Evolutionary conservation across 2,797 vertebrate species (phyloP).

Genomic region (Crossoptilon crossoptilon): DNA sequence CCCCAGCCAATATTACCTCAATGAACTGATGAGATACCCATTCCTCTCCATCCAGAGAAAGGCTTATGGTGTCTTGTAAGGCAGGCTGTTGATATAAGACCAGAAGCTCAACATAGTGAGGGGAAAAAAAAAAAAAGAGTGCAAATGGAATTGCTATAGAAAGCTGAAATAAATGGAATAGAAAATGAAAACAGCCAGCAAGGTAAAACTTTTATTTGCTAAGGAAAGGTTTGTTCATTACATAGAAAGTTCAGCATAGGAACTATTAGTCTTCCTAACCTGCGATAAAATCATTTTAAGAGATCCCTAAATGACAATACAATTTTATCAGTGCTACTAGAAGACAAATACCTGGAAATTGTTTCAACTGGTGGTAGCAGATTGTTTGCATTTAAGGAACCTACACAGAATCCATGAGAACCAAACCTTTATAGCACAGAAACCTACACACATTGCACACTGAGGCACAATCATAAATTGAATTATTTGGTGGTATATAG

Average conservation of each 20-base stretch:
- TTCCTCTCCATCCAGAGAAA: not conserved
- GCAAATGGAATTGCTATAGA: not conserved
- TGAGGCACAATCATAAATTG: not conserved
- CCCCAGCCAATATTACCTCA: not conserved
- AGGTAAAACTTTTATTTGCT: not conserved
- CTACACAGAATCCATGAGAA: not conserved
- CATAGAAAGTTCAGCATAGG: not conserved
- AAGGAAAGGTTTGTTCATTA: not conserved
- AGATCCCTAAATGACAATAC: not conserved
- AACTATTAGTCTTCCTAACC: not conserved
- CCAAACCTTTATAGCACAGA: not conserved
- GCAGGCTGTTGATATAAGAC: not conserved
- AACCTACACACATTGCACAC: not conserved
- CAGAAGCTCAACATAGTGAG: not conserved
- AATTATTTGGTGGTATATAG: not conserved
- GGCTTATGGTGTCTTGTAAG: not conserved
- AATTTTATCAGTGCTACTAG: not conserved
- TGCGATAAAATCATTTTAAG: not conserved
- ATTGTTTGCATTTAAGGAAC: not conserved
- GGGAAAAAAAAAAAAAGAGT: not conserved
- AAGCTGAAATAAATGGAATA: constrained; percentile 9
- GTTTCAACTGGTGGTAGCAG: not conserved
- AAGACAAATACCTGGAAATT: not conserved
- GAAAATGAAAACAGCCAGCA: constrained; percentile 10
- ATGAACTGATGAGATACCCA: not conserved